Conservation (phyloP, 2,888 invertebrate species). For the Iselma pallidipennis region DNA sequence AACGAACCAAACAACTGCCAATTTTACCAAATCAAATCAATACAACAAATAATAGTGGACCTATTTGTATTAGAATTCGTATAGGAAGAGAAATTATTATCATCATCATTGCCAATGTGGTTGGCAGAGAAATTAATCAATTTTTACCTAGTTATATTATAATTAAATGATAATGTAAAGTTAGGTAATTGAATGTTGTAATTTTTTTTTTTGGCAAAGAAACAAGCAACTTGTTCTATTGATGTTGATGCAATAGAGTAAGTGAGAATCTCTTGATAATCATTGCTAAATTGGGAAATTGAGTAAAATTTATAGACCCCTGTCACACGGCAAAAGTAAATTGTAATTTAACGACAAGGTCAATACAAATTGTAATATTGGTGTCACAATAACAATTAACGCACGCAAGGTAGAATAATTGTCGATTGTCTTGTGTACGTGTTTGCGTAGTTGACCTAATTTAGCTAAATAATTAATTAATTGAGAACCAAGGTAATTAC, state of each 20-base stretch:
- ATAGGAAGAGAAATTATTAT: background rate
- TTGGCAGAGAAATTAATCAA: background rate
- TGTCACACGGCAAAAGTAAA: too few relatives aligned
- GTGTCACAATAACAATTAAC: too few relatives aligned
- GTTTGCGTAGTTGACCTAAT: too few relatives aligned
- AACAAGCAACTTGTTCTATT: background rate
- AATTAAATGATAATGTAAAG: background rate
- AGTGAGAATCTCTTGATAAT: background rate
- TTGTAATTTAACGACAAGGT: too few relatives aligned
- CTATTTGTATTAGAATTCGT: background rate
- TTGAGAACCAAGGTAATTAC: too few relatives aligned
- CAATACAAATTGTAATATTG: too few relatives aligned
- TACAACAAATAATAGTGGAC: slow-evolving; percentile 2
- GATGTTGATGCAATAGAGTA: background rate
- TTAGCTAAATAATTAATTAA: too few relatives aligned
- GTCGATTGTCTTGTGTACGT: too few relatives aligned
- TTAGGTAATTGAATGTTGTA: background rate
- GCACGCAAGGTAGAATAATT: too few relatives aligned
- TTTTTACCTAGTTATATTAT: slow-evolving; percentile 1
- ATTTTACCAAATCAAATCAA: slow-evolving; percentile 15
- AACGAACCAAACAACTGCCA: slow-evolving; percentile 25
- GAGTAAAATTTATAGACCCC: too few relatives aligned
- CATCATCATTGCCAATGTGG: too few relatives aligned
- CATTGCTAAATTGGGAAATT: background rate
- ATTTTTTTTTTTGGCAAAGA: background rate